These are phyloP conservation scores for Daptonema setosum DNA, from an alignment of 2,888 invertebrate species.

Conservation along the genomic window DNA sequence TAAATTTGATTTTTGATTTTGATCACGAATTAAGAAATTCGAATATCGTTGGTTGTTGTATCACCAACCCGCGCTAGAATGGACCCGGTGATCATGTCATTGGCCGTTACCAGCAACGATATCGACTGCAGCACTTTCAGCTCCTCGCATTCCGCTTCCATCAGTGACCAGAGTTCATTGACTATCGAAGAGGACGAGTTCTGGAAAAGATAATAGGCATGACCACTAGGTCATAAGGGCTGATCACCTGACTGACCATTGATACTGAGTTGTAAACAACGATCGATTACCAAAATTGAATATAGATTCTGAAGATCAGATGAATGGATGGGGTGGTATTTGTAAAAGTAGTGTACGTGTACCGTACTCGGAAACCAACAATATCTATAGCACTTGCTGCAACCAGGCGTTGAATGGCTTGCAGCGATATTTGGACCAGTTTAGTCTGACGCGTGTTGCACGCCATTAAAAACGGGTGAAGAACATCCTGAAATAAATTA, in stretches of 20 bases:
- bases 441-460: conserved; percentile 90
- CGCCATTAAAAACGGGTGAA: conserved; percentile 85
- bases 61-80: conserved; percentile 45
- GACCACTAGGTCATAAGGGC: too few relatives aligned
- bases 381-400: conserved; percentile 30
- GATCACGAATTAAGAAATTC: not conserved
- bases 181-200: conserved; percentile 69
- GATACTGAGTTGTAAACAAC: too few relatives aligned
- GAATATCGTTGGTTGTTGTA: too few relatives aligned
- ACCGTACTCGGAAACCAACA: conserved; percentile 51
- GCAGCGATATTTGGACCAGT: conserved; percentile 74
- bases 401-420: conserved; percentile 77
- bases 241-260: too few relatives aligned
- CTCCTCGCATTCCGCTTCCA: conserved; percentile 81
- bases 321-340: conserved; percentile 56
- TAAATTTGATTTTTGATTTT: too few relatives aligned
- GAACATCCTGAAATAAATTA: too few relatives aligned
- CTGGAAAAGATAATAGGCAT: too few relatives aligned
- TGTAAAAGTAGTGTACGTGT: conserved; percentile 86
- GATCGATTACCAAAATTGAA: too few relatives aligned
- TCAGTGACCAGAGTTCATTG: conserved; percentile 71
- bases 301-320: too few relatives aligned
- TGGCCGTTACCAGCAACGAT: conserved; percentile 78
- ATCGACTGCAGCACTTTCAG: conserved; percentile 86
- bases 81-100: conserved; percentile 75